Evolutionary conservation across 2,113 vertebrate genomes (phyloP).

Genomic region (Scortum barcoo): DNA sequence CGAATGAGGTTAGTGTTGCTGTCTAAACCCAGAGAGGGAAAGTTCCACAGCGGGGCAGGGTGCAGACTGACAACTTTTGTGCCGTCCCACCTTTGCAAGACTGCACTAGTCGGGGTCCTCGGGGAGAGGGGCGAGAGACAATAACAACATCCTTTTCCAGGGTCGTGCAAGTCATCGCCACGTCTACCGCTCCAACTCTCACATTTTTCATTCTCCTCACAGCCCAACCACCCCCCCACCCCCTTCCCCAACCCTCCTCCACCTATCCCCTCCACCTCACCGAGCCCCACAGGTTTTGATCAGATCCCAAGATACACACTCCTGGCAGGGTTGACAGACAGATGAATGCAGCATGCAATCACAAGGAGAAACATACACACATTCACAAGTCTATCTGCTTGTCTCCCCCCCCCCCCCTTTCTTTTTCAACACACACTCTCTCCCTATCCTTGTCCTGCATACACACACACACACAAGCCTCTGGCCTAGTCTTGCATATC

Average conservation of each 20-base stretch:
- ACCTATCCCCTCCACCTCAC: background rate
- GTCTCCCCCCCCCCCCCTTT: conserved; percentile 1
- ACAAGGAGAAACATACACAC: conserved; percentile 62
- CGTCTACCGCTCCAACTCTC: conserved; percentile 21
- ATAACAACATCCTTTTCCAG: conserved; percentile 66
- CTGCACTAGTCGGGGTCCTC: conserved; percentile 55
- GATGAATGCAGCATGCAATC: conserved; percentile 61
- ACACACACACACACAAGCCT: conserved; percentile 16
- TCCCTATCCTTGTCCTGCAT: background rate
- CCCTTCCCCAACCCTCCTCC: background rate
- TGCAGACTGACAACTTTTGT: conserved; percentile 69
- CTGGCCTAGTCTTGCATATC: conserved; percentile 31
- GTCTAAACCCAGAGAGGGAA: conserved; percentile 57
- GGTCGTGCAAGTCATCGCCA: conserved; percentile 60
- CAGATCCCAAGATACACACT: conserved; percentile 63
- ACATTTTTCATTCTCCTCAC: conserved; percentile 32
- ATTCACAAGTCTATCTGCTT: conserved; percentile 37
- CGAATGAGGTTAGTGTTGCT: conserved; percentile 60
- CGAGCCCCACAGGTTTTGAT: conserved; percentile 61
- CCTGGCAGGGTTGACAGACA: conserved; percentile 42
- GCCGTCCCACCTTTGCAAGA: conserved; percentile 52
- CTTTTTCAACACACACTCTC: background rate
- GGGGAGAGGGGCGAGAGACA: conserved; percentile 43
- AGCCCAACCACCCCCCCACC: background rate
- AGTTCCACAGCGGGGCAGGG: conserved; percentile 58